These are phyloP conservation scores for human (Homo sapiens) DNA, from an alignment of 2,113 vertebrate species.

Conservation along the genomic window DNA sequence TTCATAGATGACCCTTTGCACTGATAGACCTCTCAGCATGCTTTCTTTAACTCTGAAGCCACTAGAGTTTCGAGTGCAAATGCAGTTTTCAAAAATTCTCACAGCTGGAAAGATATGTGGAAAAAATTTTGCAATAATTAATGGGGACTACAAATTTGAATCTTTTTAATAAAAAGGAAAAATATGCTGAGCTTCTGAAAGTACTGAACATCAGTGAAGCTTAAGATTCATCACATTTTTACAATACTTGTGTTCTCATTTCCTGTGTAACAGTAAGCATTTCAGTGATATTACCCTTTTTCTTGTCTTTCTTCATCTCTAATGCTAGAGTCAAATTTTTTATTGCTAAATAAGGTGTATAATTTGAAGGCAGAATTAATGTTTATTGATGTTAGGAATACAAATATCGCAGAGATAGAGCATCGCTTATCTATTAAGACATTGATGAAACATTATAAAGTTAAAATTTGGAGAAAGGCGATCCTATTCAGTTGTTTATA, in stretches of 20 bases:
- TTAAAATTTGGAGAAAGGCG: slow-evolving; percentile 39
- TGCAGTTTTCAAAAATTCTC: slow-evolving; percentile 1
- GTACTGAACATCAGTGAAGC: background rate
- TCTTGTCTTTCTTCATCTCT: background rate
- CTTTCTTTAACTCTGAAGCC: slow-evolving; percentile 8
- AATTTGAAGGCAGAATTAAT: background rate
- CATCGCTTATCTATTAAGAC: slow-evolving; percentile 30
- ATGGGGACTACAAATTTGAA: background rate
- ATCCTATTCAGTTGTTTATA: slow-evolving; percentile 46
- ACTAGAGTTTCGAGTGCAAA: background rate
- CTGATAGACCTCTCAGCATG: background rate
- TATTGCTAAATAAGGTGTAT: slow-evolving; percentile 17
- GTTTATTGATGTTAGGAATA: background rate
- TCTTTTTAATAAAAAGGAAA: slow-evolving; percentile 12
- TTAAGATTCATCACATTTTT: background rate
- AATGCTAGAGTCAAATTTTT: slow-evolving; percentile 21
- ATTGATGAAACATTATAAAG: slow-evolving; percentile 43
- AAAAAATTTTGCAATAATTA: background rate
- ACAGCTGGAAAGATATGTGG: background rate
- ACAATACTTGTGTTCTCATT: background rate
- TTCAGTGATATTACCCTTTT: background rate
- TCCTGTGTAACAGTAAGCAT: background rate
- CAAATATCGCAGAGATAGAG: background rate
- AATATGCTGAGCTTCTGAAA: background rate
- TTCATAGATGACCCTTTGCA: background rate